Base-by-base conservation (phyloP, 2,113 vertebrate genomes). In the Puma concolor region DNA sequence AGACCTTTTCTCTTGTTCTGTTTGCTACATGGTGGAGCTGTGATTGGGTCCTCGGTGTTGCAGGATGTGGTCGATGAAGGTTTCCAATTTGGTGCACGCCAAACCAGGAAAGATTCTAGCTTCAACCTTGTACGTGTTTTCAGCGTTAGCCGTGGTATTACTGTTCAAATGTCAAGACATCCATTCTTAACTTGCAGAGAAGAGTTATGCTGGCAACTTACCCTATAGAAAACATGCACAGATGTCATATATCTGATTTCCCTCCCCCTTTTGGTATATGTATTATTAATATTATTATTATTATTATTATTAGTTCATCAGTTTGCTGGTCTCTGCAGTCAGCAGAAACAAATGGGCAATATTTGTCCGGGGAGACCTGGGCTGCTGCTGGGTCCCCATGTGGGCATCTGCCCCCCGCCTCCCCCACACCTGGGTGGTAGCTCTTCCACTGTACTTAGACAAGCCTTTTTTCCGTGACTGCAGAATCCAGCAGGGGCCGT, bases 291-390 rank as follows among this genome's bases (percentile, higher is more conserved):
- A 96, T 98, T 99, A 98, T 97, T 98, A 97, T 98, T 5, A 97
- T 98, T 98, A 97, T 98, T 99, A 99, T 99, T 99, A 98, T 98
- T 98, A 98, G 98, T 98, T 98, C 98, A 99, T 98, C 98, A 98
- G 97, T 99, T 99, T 8, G 98, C 98, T 99, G 98, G 98, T 98
- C 98, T 99, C 99, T 99, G 98, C 98, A 98, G 98, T 98, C 98
- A 99, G 99, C 99, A 99, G 99, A 99, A 99, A 98, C 98, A 98
- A 98, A 98, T 99, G 99, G 99, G 99, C 99, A 99, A 99, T 99
- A 99, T 99, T 99, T 99, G 99, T 98, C 99, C 98, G 67, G 98
- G 96, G 98, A 98, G 98, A 98, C 97, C 97, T 74, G 41, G 90
- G 97, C 96, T 48, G 25, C 97, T 97, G 95, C 98, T 90, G 52